Evolutionary conservation across 1,140 invertebrate species (phyloP).

Genomic region (Dreissena rostriformis): DNA sequence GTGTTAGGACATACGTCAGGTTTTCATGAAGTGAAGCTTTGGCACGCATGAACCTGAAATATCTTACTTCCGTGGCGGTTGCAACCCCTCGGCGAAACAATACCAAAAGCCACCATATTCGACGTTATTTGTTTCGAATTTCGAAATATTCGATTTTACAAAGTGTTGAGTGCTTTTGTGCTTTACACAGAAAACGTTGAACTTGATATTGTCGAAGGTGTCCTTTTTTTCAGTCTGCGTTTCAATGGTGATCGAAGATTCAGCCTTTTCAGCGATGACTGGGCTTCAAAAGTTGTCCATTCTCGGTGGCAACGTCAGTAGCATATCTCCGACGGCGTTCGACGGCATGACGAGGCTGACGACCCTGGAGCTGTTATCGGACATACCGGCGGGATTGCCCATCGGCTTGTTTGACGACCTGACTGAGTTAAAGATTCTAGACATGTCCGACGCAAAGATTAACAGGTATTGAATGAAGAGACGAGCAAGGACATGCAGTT

Average conservation of each 20-base stretch:
- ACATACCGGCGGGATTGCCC: not conserved
- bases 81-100: too few species aligned
- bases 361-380: not conserved
- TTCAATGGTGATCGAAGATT: not conserved
- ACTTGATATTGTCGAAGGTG: too few species aligned
- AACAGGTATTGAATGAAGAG: not conserved
- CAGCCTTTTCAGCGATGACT: not conserved
- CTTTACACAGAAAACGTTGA: too few species aligned
- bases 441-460: not conserved
- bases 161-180: too few species aligned
- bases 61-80: too few species aligned
- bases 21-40: too few species aligned
- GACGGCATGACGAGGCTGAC: not conserved
- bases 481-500: too few species aligned
- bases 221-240: not conserved
- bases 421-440: not conserved
- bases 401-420: not conserved
- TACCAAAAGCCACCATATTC: too few species aligned
- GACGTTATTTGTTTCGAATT: too few species aligned
- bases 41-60: too few species aligned
- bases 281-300: not conserved
- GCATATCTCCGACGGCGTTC: slow-evolving; percentile 1
- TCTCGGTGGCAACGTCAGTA: not conserved
- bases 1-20: too few species aligned
- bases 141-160: too few species aligned